Evolutionary conservation across 1,140 invertebrate genomes (phyloP), one percentile per base, ranked within the genome.

Genomic region (Portunus trituberculatus): DNA sequence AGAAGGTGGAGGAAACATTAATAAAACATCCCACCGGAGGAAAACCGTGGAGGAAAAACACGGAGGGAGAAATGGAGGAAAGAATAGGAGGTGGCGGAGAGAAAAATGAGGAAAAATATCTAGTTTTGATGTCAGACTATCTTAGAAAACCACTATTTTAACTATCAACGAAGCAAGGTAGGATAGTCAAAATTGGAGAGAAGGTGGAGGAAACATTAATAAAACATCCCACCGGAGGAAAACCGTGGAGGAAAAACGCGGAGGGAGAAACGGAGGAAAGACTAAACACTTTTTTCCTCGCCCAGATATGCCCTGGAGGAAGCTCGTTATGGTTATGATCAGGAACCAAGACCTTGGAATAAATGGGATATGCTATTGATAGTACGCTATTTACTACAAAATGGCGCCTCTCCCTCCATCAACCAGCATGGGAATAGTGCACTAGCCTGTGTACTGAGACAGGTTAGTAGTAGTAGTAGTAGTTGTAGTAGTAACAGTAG

Each of bases 341-440:
- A 97, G 31, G 97, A 96, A 39, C 97, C 96, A 25, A 96, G 96
- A 45, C 97, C 97, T 10, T 98, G 98, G 98, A 98, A 98, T 96
- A 98, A 98, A 96, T 98, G 98, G 98, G 98, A 98, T 96, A 97
- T 98, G 93, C 96, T 98, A 52, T 98, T 98, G 96, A 97, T 98
- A 94, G 98, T 98, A 6, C 96, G 97, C 94, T 97, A 96, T 89
- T 93, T 97, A n/a, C 94, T 96, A 28, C 98, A 98, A 96, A 97
- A 98, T 96, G 98, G 98, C 48, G 98, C 98, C 29, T 97, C 97
- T 94, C 97, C 97, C 31, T 98, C 98, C 32, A 98, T 98, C 67
- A 98, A 98, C 96, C 98, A 98, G 96, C 97, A 97, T 20, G 52
- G 52, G 2, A 59, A 59, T 20, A 59, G 52, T 59, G 52, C 52